Evolutionary conservation across 1,140 invertebrate species (phyloP).

Genomic region (Pemphigus obesinymphae): DNA sequence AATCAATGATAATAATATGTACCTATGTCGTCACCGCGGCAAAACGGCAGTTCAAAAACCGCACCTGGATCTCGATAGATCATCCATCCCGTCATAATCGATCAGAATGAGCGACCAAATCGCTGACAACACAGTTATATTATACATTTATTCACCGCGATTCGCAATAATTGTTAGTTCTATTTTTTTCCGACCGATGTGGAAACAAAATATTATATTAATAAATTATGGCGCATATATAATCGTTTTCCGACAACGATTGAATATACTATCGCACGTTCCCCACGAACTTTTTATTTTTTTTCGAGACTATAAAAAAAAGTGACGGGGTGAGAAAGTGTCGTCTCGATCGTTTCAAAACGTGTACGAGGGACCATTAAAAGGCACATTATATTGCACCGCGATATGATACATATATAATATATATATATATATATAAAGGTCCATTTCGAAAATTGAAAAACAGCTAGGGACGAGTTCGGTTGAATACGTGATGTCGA

Average conservation of each 20-base stretch:
- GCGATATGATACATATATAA: background rate
- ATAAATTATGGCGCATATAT: no score
- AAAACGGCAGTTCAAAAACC: background rate
- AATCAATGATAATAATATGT: background rate
- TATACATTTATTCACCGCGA: background rate
- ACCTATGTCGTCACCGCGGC: background rate
- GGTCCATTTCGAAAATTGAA: constrained; percentile 34
- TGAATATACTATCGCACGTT: background rate
- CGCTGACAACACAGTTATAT: background rate
- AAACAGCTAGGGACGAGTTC: background rate
- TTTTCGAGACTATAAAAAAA: background rate
- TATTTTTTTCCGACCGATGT: no score
- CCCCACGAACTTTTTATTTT: background rate
- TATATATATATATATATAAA: background rate
- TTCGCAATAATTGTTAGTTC: no score
- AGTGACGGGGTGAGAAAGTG: background rate
- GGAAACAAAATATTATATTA: background rate
- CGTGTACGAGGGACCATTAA: background rate
- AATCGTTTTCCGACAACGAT: no score
- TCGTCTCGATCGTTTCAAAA: constrained; percentile 14
- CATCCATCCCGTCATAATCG: background rate
- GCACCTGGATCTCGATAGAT: no score
- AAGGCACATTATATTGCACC: background rate
- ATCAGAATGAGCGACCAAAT: background rate
- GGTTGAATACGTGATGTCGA: constrained; percentile 19